Evolutionary conservation across 2,888 invertebrate genomes (phyloP).

Genomic region (Caenorhabditis auriculariae): DNA sequence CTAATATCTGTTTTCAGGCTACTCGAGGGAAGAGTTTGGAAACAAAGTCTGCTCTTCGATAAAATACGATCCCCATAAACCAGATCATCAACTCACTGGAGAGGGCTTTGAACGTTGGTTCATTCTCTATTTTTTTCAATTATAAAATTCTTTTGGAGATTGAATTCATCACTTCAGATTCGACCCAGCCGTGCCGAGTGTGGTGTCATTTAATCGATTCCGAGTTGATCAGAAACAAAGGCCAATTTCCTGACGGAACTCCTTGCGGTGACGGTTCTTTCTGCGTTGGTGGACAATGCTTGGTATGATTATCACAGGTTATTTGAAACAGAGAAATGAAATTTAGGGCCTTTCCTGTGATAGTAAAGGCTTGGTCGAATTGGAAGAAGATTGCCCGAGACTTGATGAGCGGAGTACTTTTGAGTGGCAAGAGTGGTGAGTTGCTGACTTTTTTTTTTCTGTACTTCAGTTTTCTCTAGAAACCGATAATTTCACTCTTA

Average conservation of each 20-base stretch:
- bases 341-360: slow-evolving; percentile 44
- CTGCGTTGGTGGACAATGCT: slow-evolving; percentile 60
- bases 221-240: slow-evolving; percentile 63
- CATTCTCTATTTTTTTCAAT: slow-evolving; percentile 3
- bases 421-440: slow-evolving; percentile 33
- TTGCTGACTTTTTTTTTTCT: too few relatives aligned
- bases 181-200: slow-evolving; percentile 61
- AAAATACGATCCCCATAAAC: slow-evolving; percentile 51
- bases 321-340: background rate
- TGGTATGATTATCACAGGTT: slow-evolving; percentile 9
- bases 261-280: slow-evolving; percentile 57
- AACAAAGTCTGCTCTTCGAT: slow-evolving; percentile 45
- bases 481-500: too few relatives aligned
- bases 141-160: background rate
- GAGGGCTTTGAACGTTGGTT: slow-evolving; percentile 61
- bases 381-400: slow-evolving; percentile 47
- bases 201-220: slow-evolving; percentile 63
- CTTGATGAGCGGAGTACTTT: slow-evolving; percentile 15
- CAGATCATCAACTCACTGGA: slow-evolving; percentile 61
- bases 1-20: slow-evolving; percentile 12
- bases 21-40: slow-evolving; percentile 56
- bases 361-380: slow-evolving; percentile 50
- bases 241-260: slow-evolving; percentile 62
- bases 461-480: too few relatives aligned
- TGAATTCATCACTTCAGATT: slow-evolving; percentile 44